Evolutionary conservation across 2,113 vertebrate genomes (phyloP).

Genomic region (Microcebus griseorufus): DNA sequence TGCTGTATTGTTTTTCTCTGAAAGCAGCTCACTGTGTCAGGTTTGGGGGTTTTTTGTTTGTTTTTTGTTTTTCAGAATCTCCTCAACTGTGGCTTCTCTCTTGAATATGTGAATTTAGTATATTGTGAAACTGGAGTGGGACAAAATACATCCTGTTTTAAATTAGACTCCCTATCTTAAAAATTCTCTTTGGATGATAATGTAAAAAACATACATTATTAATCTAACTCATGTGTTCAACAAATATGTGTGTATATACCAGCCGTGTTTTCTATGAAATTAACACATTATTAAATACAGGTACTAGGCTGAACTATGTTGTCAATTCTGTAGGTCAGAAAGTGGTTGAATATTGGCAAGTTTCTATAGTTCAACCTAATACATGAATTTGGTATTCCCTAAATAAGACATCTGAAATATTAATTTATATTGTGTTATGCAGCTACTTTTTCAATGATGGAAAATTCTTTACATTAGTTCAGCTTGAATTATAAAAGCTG

Average conservation of each 20-base stretch:
- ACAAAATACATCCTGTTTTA: conserved; percentile 45
- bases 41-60: background rate
- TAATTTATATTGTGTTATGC: conserved; percentile 19
- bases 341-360: background rate
- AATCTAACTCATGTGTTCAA: conserved; percentile 8
- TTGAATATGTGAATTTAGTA: conserved; percentile 55
- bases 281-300: conserved; percentile 37
- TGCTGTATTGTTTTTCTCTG: conserved; percentile 51
- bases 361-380: background rate
- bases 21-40: conserved; percentile 27
- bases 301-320: background rate
- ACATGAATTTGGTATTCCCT: conserved; percentile 22
- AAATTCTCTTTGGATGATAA: conserved; percentile 26
- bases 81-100: conserved; percentile 46
- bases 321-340: conserved; percentile 44
- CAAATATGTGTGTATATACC: conserved; percentile 40
- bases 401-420: background rate
- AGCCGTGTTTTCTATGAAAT: background rate
- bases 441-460: conserved; percentile 20
- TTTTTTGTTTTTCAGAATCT: background rate
- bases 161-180: conserved; percentile 35
- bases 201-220: conserved; percentile 40
- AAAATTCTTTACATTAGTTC: conserved; percentile 21
- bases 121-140: conserved; percentile 25
- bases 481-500: conserved; percentile 28